Conservation (phyloP, 2,113 vertebrate genomes). For the Antigone vipio region DNA sequence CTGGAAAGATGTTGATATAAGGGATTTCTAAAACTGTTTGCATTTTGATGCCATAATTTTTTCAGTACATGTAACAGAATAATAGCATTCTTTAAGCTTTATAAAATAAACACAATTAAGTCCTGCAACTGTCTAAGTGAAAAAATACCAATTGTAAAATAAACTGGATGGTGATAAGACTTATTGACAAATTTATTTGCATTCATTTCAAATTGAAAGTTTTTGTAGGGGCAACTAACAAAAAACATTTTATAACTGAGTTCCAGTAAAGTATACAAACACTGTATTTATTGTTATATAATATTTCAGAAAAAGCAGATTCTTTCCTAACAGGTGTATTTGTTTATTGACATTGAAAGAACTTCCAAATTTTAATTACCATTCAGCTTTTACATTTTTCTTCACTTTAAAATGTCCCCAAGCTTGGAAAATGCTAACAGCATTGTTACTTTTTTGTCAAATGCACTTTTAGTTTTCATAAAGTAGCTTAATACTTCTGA, state of each 20-base stretch:
- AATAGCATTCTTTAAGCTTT: background rate
- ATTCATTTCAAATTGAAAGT: background rate
- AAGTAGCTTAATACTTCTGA: background rate
- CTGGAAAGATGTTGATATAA: background rate
- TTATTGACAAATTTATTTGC: background rate
- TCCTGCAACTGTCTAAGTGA: background rate
- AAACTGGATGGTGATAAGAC: background rate
- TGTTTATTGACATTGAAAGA: background rate
- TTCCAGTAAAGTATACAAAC: background rate
- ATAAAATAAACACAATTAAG: background rate
- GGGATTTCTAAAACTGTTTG: background rate
- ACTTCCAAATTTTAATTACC: background rate
- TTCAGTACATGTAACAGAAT: background rate
- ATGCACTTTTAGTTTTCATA: background rate
- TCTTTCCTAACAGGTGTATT: background rate
- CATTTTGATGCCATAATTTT: background rate
- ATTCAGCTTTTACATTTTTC: background rate
- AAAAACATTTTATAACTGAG: background rate
- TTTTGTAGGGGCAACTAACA: background rate
- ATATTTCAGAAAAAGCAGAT: background rate
- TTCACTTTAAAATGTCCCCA: background rate
- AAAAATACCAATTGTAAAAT: background rate
- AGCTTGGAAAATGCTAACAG: background rate
- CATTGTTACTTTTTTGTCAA: background rate
- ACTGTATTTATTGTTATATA: background rate